phyloP scores from a whole-genome alignment of 2,797 vertebrate species.

The Chelidonichthys spinosus region DNA sequence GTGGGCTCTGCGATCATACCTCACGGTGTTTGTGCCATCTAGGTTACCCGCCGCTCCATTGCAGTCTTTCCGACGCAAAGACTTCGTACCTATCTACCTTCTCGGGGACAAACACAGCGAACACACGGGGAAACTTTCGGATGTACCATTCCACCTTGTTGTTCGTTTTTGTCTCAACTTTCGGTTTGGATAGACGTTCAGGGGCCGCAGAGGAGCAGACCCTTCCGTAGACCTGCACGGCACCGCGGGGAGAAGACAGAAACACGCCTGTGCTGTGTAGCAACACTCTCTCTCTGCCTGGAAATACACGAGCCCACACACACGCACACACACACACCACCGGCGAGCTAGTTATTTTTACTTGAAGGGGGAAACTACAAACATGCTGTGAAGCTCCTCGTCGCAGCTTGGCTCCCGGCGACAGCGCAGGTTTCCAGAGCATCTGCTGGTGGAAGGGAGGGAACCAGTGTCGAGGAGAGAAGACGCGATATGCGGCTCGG shows the following conservation, averaged over 20 bases:
- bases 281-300: conserved; percentile 35
- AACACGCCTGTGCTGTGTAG: conserved; percentile 49
- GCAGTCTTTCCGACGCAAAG: conserved; percentile 60
- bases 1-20: conserved; percentile 42
- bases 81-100: conserved; percentile 35
- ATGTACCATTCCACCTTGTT: conserved; percentile 10
- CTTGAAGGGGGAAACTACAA: conserved; percentile 62
- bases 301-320: conserved; percentile 55
- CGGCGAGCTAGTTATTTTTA: conserved; percentile 63
- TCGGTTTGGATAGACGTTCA: conserved; percentile 26
- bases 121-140: conserved; percentile 36
- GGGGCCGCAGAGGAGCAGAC: not conserved
- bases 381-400: conserved; percentile 65
- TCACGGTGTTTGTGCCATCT: conserved; percentile 59
- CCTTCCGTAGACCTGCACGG: conserved; percentile 24
- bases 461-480: conserved; percentile 26
- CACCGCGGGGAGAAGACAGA: conserved; percentile 34
- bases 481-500: conserved; percentile 61
- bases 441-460: conserved; percentile 34
- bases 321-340: conserved; percentile 17
- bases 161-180: not conserved
- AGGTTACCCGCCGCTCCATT: conserved; percentile 52
- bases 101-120: conserved; percentile 19
- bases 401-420: conserved; percentile 57
- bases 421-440: conserved; percentile 54